A percentile compares a stretch with the other conserved stretches of the same genome.
These are phyloP conservation scores for Eristalinus sepulchralis DNA, from an alignment of 2,888 invertebrate species.

Conservation along the genomic window DNA sequence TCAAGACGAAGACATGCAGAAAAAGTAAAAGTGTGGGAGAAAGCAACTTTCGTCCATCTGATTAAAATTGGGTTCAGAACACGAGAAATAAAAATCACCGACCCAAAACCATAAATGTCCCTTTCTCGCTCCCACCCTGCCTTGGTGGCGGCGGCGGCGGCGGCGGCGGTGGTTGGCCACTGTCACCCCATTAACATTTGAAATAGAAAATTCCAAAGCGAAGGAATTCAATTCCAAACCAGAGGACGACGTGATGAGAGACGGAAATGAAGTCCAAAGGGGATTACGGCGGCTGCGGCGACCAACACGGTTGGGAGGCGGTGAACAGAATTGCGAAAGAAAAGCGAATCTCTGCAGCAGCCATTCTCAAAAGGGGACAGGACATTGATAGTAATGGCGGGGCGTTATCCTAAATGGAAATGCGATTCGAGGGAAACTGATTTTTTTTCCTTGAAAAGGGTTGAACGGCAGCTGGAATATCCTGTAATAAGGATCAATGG, in stretches of 20 bases:
- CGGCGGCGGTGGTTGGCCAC: conserved; percentile 1
- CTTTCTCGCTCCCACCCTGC: not conserved
- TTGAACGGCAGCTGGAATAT: conserved; percentile 8
- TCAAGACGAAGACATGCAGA: not conserved
- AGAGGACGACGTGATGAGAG: conserved; percentile 58
- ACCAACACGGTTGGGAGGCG: too few species aligned
- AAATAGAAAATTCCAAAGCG: conserved; percentile 19
- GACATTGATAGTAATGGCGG: conserved; percentile 50
- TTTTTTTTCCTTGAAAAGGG: not conserved
- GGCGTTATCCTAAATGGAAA: conserved; percentile 62
- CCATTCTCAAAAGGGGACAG: conserved; percentile 24
- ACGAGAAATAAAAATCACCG: conserved; percentile 32
- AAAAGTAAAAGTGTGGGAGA: conserved; percentile 35
- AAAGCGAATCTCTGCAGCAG: conserved; percentile 46
- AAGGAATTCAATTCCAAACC: conserved; percentile 47
- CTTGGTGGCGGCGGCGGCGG: not conserved
- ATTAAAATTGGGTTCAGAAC: conserved; percentile 50
- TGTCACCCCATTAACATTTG: conserved; percentile 37
- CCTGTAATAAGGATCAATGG: conserved; percentile 57
- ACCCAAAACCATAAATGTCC: conserved; percentile 51
- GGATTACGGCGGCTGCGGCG: conserved; percentile 21
- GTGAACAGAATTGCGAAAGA: not conserved
- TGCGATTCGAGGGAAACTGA: conserved; percentile 49
- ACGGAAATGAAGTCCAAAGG: conserved; percentile 61
- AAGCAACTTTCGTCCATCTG: conserved; percentile 30